Base-by-base conservation (phyloP, 2,113 vertebrate species). In the Pogonocichla stellata region DNA sequence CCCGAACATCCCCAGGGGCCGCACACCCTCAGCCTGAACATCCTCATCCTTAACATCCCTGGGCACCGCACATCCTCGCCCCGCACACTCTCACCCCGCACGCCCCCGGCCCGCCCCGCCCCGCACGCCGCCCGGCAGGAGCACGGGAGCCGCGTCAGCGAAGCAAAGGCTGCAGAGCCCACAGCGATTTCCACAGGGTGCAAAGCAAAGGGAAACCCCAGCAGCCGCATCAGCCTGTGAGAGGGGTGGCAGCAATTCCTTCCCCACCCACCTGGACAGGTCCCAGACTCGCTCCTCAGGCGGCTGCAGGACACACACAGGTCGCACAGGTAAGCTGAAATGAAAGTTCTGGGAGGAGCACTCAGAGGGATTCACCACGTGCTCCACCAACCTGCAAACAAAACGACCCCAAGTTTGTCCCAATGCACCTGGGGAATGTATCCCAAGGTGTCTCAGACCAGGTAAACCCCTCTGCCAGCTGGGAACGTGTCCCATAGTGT, bases 231-330 rank as follows among this genome's bases (percentile, higher is more conserved):
- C 23, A 12, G 23, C 2, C 47, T n/a, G 19, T 13, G 19, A 28
- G 20, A 45, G 15, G 7, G 4, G 11, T 5, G n/a, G n/a, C 31
- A 33, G 56, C 54, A 19, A 43, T 8, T 10, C 29, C 62, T 20
- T 11, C 36, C 19, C 29, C 72, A 97, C 96, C 24, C 95, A 98
- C 98, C 98, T 97, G 97, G 97, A 97, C 73, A 98, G 97, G 94
- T 98, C 2, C 98, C 98, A 80, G 94, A 97, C 87, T 95, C 97
- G 93, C 97, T 98, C 61, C 98, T 96, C 91, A 98, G 97, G 93
- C 97, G 97, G 34, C 98, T 98, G 40, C 98, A 98, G 33, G 98
- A 98, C 50, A 98, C 95, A 0, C 96, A 98, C 33, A 98, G 98
- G 18, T 98, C 96, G 1, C 97, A 97, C 86, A 98, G 97, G 92